Conservation (phyloP, 1,140 invertebrate genomes). For the Penaeus japonicus region DNA sequence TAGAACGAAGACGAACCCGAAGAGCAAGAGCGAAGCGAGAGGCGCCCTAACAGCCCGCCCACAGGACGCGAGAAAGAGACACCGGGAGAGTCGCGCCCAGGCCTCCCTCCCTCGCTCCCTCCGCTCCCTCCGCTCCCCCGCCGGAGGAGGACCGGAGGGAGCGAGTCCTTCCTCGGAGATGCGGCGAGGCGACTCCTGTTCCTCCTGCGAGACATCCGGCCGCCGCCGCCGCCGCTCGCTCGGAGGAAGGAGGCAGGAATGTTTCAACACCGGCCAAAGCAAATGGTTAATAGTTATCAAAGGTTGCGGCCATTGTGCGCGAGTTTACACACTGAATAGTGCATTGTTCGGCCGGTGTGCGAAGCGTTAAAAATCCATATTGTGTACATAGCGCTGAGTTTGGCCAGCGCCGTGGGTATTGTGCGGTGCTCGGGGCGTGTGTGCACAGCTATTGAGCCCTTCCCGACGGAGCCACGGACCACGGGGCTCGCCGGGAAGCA, state of each 20-base stretch:
- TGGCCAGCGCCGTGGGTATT: slow-evolving; percentile 44
- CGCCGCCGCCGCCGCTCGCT: too few relatives aligned
- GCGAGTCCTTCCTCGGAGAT: too few relatives aligned
- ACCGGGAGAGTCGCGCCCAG: too few relatives aligned
- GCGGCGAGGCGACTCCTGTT: too few relatives aligned
- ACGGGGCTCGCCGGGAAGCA: slow-evolving; percentile 11
- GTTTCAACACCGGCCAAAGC: slow-evolving; percentile 48
- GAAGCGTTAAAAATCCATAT: slow-evolving; percentile 54
- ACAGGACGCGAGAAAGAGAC: too few relatives aligned
- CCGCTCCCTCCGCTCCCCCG: too few relatives aligned
- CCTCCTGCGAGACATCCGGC: too few relatives aligned
- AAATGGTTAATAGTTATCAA: slow-evolving; percentile 52
- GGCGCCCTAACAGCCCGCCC: too few relatives aligned
- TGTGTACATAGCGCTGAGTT: slow-evolving; percentile 46
- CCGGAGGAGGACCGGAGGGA: too few relatives aligned
- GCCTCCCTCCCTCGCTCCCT: too few relatives aligned
- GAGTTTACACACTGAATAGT: slow-evolving; percentile 49
- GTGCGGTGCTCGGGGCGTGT: slow-evolving; percentile 34
- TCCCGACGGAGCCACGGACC: slow-evolving; percentile 35
- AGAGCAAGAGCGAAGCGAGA: too few relatives aligned
- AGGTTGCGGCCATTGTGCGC: slow-evolving; percentile 48
- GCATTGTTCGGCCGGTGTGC: slow-evolving; percentile 50
- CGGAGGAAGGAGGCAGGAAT: neutral
- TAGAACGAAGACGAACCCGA: neutral
- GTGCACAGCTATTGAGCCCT: slow-evolving; percentile 50